Base-by-base conservation (phyloP, 2,888 invertebrate species). In the Dynastes hyllus region DNA sequence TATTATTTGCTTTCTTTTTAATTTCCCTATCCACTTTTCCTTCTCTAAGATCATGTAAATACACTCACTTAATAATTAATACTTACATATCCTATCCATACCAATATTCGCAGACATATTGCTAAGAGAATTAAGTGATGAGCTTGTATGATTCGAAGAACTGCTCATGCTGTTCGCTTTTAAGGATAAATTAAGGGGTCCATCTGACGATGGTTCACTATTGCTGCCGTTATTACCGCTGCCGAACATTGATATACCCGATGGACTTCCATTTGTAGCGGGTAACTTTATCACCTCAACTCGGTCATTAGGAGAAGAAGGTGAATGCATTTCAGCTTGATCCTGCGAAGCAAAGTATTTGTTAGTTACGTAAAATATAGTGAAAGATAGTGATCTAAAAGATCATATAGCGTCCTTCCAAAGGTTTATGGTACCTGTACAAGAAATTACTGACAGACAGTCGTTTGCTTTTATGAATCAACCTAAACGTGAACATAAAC, bases 271-370 rank as follows among this genome's bases (percentile, higher is more conserved):
- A 81, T 89, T 89, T 76, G 94, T 93, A 83, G 93, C 93, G 32
- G 95, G 95, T 86, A 96, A 87, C 87, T 96, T 94, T 84, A 96
- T 95, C 84, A 96, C 95, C 87, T 96, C 96, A 77, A 95, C 95
- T 9, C 95, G 92, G 87, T 96, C 95, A 76, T 91, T 89, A 0
- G 90, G 89, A 75, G 89, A 83, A 80, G 86, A 83, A 53, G 86
- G 85, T 9, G 85, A 83, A 71, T 80, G 80, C 77, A 85, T 83
- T 53, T 86, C 87, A 66, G 85, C 81, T 37, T 81, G 85, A 76
- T 87, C 87, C 87, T 88, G 78, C 16, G 77, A 58, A 81, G 76
- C 32, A 27, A 63, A 32, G 5, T 29, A 63, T 79, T 78, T 63
- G 73, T 61, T 29, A 13, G 58, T 45, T 45, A 22, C 8, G 58